Conservation (phyloP, 2,797 vertebrate genomes). For the Allobates femoralis region DNA sequence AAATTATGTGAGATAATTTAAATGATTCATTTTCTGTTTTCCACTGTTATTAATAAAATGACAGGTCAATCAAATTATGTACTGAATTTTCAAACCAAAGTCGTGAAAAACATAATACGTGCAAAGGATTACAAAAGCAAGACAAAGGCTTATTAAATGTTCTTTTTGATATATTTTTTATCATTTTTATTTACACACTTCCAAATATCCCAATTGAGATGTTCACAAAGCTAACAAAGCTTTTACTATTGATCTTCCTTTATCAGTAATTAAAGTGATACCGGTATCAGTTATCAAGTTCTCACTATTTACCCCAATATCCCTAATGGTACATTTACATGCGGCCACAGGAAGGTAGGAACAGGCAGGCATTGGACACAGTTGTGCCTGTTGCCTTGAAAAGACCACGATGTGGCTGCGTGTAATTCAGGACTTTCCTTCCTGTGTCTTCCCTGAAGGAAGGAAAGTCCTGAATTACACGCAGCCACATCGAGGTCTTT, state of each 20-base stretch:
- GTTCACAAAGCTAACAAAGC: neutral
- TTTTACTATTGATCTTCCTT: neutral
- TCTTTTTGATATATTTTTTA: neutral
- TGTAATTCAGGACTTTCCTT: no score
- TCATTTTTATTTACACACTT: neutral
- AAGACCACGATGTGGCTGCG: no score
- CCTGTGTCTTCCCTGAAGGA: no score
- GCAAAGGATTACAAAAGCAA: neutral
- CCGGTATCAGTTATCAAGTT: neutral
- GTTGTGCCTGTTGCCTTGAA: no score
- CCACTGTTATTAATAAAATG: constrained; percentile 56
- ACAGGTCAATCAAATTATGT: constrained; percentile 49
- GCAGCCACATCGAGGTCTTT: no score
- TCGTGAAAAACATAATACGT: neutral
- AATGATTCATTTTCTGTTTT: constrained; percentile 58
- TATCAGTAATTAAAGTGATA: neutral
- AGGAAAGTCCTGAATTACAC: no score
- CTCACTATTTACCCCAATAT: no score
- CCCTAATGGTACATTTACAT: no score
- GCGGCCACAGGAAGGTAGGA: no score
- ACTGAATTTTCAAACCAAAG: constrained; percentile 28
- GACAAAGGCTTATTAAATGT: neutral
- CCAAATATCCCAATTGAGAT: neutral
- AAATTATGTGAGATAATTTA: constrained; percentile 57
- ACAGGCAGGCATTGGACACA: no score